Percentiles rank a stretch among this genome's conserved stretches.
Evolutionary conservation across 2,113 vertebrate species (phyloP).

Genomic region (Anoura caudifer): DNA sequence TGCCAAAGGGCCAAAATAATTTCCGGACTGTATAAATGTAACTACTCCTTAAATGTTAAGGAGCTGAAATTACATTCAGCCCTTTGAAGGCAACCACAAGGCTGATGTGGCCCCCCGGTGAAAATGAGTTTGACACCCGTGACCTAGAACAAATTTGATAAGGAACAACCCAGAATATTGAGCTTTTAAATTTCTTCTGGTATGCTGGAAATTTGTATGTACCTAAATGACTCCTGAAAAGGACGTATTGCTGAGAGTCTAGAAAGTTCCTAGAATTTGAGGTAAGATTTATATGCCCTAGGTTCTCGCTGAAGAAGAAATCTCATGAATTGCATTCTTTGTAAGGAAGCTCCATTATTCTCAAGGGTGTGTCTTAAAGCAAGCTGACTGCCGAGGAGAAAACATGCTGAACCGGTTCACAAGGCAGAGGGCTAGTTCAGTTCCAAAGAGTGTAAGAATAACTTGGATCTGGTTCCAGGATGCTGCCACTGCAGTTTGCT

Average conservation of each 20-base stretch:
- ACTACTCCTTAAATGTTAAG: too few relatives aligned
- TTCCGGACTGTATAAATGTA: too few relatives aligned
- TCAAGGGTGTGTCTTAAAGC: not conserved
- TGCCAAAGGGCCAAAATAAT: too few relatives aligned
- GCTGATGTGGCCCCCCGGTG: too few relatives aligned
- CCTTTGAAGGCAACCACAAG: too few relatives aligned
- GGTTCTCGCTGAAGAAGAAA: not conserved
- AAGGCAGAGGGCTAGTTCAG: not conserved
- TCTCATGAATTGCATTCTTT: not conserved
- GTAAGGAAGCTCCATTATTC: not conserved
- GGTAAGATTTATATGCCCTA: not conserved
- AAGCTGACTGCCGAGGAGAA: not conserved
- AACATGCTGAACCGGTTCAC: not conserved
- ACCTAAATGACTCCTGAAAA: not conserved
- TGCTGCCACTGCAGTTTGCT: not conserved
- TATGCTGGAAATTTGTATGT: slow-evolving; percentile 1
- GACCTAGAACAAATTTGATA: not conserved
- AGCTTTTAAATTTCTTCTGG: slow-evolving; percentile 37
- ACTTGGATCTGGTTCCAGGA: not conserved
- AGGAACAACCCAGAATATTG: not conserved
- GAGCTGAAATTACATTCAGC: too few relatives aligned
- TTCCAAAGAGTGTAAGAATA: not conserved
- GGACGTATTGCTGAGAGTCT: not conserved
- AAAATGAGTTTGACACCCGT: too few relatives aligned
- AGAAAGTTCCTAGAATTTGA: not conserved